A percentile compares a stretch with the other conserved stretches of the same genome.
These are phyloP conservation scores for Plectus sambesii DNA, from an alignment of 1,140 invertebrate species.

Conservation along the genomic window DNA sequence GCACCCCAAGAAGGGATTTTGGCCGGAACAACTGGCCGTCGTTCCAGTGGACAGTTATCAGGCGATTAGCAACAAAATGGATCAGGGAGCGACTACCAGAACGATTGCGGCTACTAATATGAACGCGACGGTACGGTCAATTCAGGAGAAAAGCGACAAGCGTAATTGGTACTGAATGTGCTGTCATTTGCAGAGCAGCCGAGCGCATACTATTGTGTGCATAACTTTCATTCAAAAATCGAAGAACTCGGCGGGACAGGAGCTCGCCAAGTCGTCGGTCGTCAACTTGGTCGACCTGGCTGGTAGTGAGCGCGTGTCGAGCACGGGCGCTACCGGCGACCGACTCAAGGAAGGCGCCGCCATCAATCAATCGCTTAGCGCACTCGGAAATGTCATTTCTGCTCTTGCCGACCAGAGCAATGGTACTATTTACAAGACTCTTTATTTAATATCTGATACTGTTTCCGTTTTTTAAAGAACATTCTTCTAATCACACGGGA, in stretches of 20 bases:
- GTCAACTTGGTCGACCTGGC: slow-evolving; percentile 71
- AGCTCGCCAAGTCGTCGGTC: slow-evolving; percentile 51
- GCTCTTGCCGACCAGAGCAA: slow-evolving; percentile 52
- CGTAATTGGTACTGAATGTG: slow-evolving; percentile 37
- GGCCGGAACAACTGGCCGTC: too few species aligned
- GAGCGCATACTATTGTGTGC: slow-evolving; percentile 55
- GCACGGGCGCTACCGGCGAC: slow-evolving; percentile 64
- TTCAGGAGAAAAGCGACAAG: too few species aligned
- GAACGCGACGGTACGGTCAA: too few species aligned
- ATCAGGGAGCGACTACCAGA: too few species aligned
- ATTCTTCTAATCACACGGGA: too few species aligned
- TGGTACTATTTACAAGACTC: too few species aligned
- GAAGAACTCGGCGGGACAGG: slow-evolving; percentile 47
- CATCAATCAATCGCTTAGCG: slow-evolving; percentile 66
- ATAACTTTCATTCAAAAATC: slow-evolving; percentile 54
- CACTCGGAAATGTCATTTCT: slow-evolving; percentile 60
- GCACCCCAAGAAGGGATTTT: too few species aligned
- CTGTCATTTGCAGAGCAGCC: slow-evolving; percentile 38
- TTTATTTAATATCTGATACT: too few species aligned
- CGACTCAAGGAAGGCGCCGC: slow-evolving; percentile 66
- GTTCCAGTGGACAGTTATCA: too few species aligned
- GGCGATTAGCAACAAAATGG: too few species aligned
- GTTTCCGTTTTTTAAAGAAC: too few species aligned
- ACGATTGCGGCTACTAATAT: too few species aligned
- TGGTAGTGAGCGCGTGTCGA: slow-evolving; percentile 66